Percentiles rank a stretch among this genome's conserved stretches.
Conservation (phyloP, 1,140 invertebrate genomes). For the Drosophila funebris region DNA sequence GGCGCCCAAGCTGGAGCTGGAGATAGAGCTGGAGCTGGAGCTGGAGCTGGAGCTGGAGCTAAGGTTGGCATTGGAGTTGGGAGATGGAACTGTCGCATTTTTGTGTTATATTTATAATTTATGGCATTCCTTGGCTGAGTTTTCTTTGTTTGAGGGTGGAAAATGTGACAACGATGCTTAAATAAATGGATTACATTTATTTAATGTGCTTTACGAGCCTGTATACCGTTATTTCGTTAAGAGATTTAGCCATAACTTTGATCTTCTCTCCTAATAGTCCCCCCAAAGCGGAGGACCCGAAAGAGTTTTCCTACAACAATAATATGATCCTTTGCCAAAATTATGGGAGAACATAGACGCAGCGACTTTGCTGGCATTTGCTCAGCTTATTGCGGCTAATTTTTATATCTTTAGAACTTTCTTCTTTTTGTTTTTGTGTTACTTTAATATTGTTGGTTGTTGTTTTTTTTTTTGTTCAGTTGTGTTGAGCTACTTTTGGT, state of each 20-base stretch:
- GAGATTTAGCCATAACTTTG: constrained; percentile 9
- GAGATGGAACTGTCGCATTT: constrained; percentile 17
- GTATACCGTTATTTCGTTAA: constrained; percentile 3
- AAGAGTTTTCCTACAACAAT: constrained; percentile 3
- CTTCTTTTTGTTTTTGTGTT: background rate
- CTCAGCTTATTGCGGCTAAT: constrained; percentile 11
- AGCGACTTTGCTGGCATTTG: constrained; percentile 1
- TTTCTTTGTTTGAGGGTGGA: background rate
- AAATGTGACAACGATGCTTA: constrained; percentile 34
- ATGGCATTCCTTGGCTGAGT: constrained; percentile 4
- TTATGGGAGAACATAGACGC: background rate
- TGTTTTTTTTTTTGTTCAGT: background rate
- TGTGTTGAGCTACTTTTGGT: constrained; percentile 16
- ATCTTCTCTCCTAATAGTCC: background rate
- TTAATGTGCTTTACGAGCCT: background rate
- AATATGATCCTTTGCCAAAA: background rate
- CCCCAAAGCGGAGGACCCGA: background rate
- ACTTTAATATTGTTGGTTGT: background rate
- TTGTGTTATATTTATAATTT: constrained; percentile 27
- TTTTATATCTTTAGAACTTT: background rate
- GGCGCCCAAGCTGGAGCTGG: background rate
- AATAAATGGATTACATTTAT: constrained; percentile 33
- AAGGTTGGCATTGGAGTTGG: background rate
- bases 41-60: background rate
- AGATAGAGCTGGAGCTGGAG: background rate